Base-by-base conservation (phyloP, 2,888 invertebrate genomes). In the Incurvaria masculella region DNA sequence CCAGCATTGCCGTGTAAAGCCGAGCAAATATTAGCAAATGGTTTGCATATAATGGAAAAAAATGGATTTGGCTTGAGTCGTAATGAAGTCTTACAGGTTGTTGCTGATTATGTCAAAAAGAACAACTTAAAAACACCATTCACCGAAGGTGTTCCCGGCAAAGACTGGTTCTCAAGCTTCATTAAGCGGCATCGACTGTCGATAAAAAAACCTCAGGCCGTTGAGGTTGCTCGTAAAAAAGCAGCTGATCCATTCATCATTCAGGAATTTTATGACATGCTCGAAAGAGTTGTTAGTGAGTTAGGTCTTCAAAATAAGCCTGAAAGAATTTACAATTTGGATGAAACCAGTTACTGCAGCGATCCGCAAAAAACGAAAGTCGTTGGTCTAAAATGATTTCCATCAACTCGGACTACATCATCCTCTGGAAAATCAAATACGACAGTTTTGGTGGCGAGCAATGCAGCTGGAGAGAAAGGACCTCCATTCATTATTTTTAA, bases 281-380 rank as follows among this genome's bases (percentile, higher is more conserved):
- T 23, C 10, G 23, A 23, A 23, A 23, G 23, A 23, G 23, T 23
- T 23, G 16, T 57, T 20, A 47, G 55, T 26, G 53, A 59, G 33
- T 46, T 56, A 14, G 52, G 51, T 11, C 53, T 60, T 23, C 20
- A 52, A 44, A 49, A 58, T 41, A 56, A 57, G 46, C 59, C 61
- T 40, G 41, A 53, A 45, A 45, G 50, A 51, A 57, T 58, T 23
- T 57, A 49, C 47, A 59, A 57, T 45, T 39, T 52, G 21, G 57
- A 59, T 48, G 55, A 59, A 44, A 56, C 56, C 11, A 53, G 54
- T 47, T 53, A 59, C 42, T 53, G 51, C 44, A 43, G 49, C 44
- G 60, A 62, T 47, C 55, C 57, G 39, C 27, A 47, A 16, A 55
- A 56, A 51, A 48, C 39, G n/a, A 52, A 23, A 23, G 23, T 23